phyloP scores from a whole-genome alignment of 2,888 invertebrate species.

The Incurvaria masculella region DNA sequence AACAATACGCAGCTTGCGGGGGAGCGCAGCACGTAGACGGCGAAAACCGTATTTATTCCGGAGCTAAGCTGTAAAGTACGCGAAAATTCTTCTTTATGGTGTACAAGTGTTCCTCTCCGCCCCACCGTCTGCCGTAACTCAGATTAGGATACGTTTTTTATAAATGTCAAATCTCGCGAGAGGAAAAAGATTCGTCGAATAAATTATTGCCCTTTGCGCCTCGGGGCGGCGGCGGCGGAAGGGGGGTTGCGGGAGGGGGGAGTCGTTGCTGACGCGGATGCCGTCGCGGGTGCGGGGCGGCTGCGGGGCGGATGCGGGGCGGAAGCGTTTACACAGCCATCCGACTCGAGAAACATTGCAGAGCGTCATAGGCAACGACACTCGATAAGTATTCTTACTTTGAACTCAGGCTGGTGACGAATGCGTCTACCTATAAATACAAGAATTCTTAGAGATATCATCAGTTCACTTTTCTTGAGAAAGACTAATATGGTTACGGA shows the following conservation, averaged over 20 bases:
- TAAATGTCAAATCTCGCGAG: slow-evolving; percentile 32
- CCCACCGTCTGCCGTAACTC: slow-evolving; percentile 14
- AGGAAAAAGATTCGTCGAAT: slow-evolving; percentile 28
- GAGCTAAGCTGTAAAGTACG: slow-evolving; percentile 34
- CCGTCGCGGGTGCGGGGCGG: neutral
- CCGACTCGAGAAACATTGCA: no score
- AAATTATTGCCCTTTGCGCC: slow-evolving; percentile 20
- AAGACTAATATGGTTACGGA: no score
- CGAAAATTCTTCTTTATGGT: slow-evolving; percentile 41
- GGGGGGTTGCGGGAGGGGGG: neutral
- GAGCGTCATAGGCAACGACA: no score
- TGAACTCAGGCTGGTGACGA: no score
- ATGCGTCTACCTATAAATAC: no score
- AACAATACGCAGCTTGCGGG: neutral
- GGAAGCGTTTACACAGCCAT: no score
- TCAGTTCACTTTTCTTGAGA: no score
- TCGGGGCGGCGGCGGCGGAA: slow-evolving; percentile 6
- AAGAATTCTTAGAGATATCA: no score
- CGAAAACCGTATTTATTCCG: slow-evolving; percentile 25
- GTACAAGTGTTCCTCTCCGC: slow-evolving; percentile 10
- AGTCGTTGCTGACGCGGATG: no score
- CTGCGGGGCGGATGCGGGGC: neutral
- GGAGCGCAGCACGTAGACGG: no score
- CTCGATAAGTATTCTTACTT: no score
- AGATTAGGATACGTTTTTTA: slow-evolving; percentile 34